phyloP scores from a whole-genome alignment of 2,888 invertebrate genomes.

The Halictus ligatus region DNA sequence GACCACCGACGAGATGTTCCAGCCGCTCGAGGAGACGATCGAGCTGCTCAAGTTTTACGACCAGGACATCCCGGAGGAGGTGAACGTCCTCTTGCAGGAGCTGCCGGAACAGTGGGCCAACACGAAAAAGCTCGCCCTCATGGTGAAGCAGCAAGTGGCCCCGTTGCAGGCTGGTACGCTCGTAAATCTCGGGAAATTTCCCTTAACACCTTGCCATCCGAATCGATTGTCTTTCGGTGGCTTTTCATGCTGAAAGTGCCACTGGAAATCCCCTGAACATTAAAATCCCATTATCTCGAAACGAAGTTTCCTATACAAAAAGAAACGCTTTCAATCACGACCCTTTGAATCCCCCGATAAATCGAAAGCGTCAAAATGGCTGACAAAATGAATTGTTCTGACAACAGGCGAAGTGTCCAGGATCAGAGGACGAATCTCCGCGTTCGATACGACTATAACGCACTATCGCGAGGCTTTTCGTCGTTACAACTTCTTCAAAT shows the following conservation, averaged over 20 bases:
- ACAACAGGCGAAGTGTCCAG: conserved; percentile 92
- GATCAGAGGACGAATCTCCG: conserved; percentile 93
- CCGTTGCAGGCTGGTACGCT: conserved; percentile 92
- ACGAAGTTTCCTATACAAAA: too few relatives aligned
- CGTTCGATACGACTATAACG: conserved; percentile 93
- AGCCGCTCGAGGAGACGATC: conserved; percentile 96
- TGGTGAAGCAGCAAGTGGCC: conserved; percentile 97
- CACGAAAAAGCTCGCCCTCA: conserved; percentile 95
- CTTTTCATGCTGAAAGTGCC: not conserved
- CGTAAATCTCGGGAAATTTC: not conserved
- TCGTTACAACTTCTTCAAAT: conserved; percentile 91
- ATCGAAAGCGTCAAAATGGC: too few relatives aligned
- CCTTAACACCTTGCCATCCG: not conserved
- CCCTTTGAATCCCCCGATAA: too few relatives aligned
- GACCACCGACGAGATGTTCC: conserved; percentile 97
- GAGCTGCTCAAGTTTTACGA: conserved; percentile 97
- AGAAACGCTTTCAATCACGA: too few relatives aligned
- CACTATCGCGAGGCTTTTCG: conserved; percentile 96
- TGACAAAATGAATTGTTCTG: too few relatives aligned
- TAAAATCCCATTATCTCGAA: too few relatives aligned
- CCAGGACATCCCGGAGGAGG: conserved; percentile 98
- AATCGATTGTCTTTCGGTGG: not conserved
- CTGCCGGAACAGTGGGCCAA: conserved; percentile 98
- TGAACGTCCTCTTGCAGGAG: conserved; percentile 95
- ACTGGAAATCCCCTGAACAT: too few relatives aligned